A percentile compares a stretch with the other conserved stretches of the same genome.
These are phyloP conservation scores for Agonum fuliginosum DNA, from an alignment of 2,888 invertebrate species.

Conservation along the genomic window DNA sequence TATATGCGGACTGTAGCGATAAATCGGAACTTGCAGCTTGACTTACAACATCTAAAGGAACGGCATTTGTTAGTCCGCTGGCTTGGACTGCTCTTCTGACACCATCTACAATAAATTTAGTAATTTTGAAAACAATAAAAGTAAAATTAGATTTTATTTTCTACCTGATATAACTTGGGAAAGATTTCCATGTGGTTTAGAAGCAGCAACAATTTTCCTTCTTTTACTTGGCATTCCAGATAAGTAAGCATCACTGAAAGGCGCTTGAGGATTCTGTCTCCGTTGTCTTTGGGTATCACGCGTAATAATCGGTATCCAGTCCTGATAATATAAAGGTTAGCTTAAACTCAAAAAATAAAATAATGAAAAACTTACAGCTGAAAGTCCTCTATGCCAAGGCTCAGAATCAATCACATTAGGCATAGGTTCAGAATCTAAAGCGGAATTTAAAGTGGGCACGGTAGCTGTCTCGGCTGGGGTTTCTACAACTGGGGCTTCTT, in stretches of 20 bases:
- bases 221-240: slow-evolving; percentile 93
- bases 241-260: slow-evolving; percentile 93
- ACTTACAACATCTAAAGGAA: slow-evolving; percentile 73
- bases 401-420: slow-evolving; percentile 76
- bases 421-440: slow-evolving; percentile 70
- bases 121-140: too few relatives aligned
- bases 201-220: slow-evolving; percentile 80
- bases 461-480: slow-evolving; percentile 64
- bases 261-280: slow-evolving; percentile 75
- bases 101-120: too few relatives aligned
- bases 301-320: slow-evolving; percentile 92
- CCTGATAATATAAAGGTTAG: slow-evolving; percentile 71
- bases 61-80: slow-evolving; percentile 73
- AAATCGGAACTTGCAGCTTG: slow-evolving; percentile 73
- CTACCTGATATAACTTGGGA: slow-evolving; percentile 71
- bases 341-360: slow-evolving; percentile 11
- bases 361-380: slow-evolving; percentile 71
- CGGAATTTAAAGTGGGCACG: slow-evolving; percentile 59
- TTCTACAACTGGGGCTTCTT: slow-evolving; percentile 67
- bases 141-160: too few relatives aligned
- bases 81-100: slow-evolving; percentile 73
- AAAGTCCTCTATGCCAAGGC: slow-evolving; percentile 79
- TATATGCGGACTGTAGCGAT: slow-evolving; percentile 74
- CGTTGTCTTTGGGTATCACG: slow-evolving; percentile 86
- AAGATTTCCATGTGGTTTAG: slow-evolving; percentile 71